Base-by-base conservation (phyloP, 2,797 vertebrate genomes). In the Macropus fuliginosus region DNA sequence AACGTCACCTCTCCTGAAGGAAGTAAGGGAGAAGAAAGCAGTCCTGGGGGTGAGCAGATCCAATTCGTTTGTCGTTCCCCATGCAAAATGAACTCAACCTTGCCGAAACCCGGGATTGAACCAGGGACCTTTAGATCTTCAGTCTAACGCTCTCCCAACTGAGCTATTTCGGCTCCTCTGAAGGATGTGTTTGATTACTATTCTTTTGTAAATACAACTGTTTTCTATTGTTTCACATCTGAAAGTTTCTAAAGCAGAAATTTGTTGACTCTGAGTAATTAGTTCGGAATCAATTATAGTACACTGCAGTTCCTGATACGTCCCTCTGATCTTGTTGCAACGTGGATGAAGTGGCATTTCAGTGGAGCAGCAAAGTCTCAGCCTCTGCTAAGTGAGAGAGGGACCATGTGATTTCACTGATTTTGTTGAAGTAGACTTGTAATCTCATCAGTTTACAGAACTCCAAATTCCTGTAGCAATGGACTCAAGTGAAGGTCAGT, bases 101-200 rank as follows among this genome's bases (percentile, higher is more conserved):
- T 96, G 93, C 97, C 96, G 94, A 97, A 96, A 97, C 97, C 97
- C 97, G 96, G 98, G 95, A 96, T 97, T 52, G 97, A 98, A 98
- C 98, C 98, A 97, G 96, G 97, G 97, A 97, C 97, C 97, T 98
- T 98, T 96, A 97, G 96, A 97, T 97, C 97, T 98, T 98, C 98
- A 98, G 98, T 97, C 97, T 98, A 97, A 98, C 97, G 97, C 98
- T 95, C 98, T 98, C 97, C 98, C 98, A 97, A 97, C 98, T 98
- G 98, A 98, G 98, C 98, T 98, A 98, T 97, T 97, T 97, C 97
- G 96, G 97, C 97, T 81, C 2, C 0, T 9, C 11, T 4, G 2
- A 0, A 4, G 4, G 0, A 0, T 2, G 1, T 1, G 0, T 27
- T 74, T 18, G 16, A 24, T 50, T 11, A 87, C 40, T 46, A 46